phyloP scores from a whole-genome alignment of 2,888 invertebrate genomes.

The Odiellus spinosus region DNA sequence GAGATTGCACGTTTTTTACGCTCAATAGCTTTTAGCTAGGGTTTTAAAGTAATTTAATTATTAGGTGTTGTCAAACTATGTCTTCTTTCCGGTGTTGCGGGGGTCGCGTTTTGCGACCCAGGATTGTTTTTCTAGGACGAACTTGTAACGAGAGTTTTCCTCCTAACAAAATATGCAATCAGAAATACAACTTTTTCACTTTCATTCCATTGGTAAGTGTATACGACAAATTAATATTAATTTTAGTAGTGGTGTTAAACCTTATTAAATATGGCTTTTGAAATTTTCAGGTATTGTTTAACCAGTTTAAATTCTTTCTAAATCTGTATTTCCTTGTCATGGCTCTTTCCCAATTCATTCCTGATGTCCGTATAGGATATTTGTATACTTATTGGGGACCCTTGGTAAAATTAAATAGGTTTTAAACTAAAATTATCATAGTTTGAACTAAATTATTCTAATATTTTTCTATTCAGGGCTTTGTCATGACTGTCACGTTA shows the following conservation, averaged over 20 bases:
- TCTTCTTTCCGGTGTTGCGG: constrained; percentile 37
- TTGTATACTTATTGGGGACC: constrained; percentile 99
- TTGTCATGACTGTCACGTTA: constrained; percentile 88
- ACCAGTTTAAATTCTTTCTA: constrained; percentile 97
- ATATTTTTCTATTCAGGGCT: too few relatives aligned
- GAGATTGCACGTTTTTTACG: not conserved
- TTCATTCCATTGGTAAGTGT: constrained; percentile 39
- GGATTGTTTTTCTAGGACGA: constrained; percentile 36
- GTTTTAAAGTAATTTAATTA: too few relatives aligned
- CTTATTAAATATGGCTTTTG: constrained; percentile 29
- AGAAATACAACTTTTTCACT: constrained; percentile 72
- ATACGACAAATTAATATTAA: too few relatives aligned
- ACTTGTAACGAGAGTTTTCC: constrained; percentile 61
- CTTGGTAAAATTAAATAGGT: constrained; percentile 39
- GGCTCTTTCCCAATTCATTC: constrained; percentile 96
- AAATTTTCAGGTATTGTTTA: constrained; percentile 62
- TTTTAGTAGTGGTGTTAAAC: too few relatives aligned
- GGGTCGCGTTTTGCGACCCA: constrained; percentile 42
- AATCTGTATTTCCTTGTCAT: constrained; percentile 95
- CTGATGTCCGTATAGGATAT: constrained; percentile 88
- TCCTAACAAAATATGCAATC: constrained; percentile 89
- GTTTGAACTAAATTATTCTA: too few relatives aligned
- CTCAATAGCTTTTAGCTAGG: not conserved
- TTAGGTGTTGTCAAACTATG: constrained; percentile 58
- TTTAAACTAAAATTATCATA: too few relatives aligned